phyloP scores from a whole-genome alignment of 2,113 vertebrate genomes.

The Campylomormyrus numenius region DNA sequence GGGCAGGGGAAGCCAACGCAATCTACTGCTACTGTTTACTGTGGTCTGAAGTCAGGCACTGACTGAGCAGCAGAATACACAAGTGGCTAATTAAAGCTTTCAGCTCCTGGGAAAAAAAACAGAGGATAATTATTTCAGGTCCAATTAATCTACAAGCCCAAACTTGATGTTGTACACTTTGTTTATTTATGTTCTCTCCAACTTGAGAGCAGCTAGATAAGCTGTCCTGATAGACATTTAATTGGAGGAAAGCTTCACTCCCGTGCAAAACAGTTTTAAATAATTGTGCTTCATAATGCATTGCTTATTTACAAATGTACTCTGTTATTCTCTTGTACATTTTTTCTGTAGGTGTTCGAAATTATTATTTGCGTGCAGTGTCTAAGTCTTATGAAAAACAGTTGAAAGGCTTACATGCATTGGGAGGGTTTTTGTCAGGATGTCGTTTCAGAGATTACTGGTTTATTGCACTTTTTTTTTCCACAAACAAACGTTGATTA shows the following conservation, averaged over 20 bases:
- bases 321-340: background rate
- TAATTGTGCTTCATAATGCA: background rate
- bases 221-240: background rate
- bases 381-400: background rate
- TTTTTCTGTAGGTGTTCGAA: background rate
- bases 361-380: background rate
- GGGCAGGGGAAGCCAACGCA: background rate
- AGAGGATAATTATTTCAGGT: constrained; percentile 7
- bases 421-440: background rate
- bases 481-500: background rate
- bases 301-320: background rate
- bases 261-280: background rate
- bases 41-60: background rate
- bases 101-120: background rate
- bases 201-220: background rate
- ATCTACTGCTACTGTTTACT: background rate
- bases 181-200: background rate
- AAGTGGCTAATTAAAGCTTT: constrained; percentile 3
- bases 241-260: background rate
- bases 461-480: background rate
- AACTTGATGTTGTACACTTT: background rate
- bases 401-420: background rate
- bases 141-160: constrained; percentile 5
- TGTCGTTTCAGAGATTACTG: background rate
- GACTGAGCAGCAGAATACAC: background rate